Percentiles rank a stretch among this genome's conserved stretches.
phyloP scores from a whole-genome alignment of 2,888 invertebrate genomes.

The Chloromyia formosa region DNA sequence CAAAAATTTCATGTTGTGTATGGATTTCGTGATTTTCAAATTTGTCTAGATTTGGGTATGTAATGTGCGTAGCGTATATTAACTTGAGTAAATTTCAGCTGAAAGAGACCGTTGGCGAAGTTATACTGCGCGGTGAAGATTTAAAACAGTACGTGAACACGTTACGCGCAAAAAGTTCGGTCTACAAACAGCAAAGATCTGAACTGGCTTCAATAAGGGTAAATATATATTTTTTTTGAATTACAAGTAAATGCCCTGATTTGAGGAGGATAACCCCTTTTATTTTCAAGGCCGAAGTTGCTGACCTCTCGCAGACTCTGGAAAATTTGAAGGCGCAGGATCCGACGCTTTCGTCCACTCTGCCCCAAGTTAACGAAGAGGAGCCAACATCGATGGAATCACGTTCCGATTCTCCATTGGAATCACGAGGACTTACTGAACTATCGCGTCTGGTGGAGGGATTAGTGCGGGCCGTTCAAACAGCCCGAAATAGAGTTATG shows the following conservation, averaged over 20 bases:
- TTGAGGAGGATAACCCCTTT: neutral
- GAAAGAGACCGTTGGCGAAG: conserved; percentile 70
- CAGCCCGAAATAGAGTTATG: conserved; percentile 50
- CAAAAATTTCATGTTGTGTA: no score
- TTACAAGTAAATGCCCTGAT: no score
- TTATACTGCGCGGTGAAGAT: conserved; percentile 81
- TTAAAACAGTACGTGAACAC: conserved; percentile 86
- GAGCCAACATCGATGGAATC: conserved; percentile 42
- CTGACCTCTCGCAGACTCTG: conserved; percentile 77
- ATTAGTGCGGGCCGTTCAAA: conserved; percentile 48
- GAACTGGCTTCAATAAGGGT: conserved; percentile 77
- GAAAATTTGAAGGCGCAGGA: conserved; percentile 74
- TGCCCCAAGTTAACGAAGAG: conserved; percentile 55
- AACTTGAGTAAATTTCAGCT: conserved; percentile 57
- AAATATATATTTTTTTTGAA: conserved; percentile 45
- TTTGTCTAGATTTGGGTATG: no score
- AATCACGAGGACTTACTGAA: conserved; percentile 51
- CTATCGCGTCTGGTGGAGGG: conserved; percentile 52
- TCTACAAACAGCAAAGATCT: conserved; percentile 82
- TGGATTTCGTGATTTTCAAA: no score
- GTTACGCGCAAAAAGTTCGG: conserved; percentile 79
- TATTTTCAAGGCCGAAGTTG: conserved; percentile 75
- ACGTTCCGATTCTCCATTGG: conserved; percentile 48
- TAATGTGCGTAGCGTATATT: no score
- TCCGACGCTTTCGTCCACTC: conserved; percentile 66